Percentiles rank a stretch among this genome's conserved stretches.
Conservation (phyloP, 2,113 vertebrate species). For the Malurus melanocephalus region DNA sequence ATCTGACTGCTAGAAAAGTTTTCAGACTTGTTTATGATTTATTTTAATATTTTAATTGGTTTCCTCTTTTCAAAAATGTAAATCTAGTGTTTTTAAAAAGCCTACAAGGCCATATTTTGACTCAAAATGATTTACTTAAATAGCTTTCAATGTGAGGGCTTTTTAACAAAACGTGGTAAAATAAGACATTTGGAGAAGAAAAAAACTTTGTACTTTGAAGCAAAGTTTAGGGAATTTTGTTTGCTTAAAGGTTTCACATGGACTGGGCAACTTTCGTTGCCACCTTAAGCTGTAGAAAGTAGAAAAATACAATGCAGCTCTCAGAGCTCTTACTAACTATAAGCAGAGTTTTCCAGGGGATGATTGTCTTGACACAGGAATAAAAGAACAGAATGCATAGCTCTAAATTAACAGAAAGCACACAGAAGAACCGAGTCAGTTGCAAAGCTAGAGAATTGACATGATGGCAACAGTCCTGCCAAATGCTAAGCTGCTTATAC, state of each 20-base stretch:
- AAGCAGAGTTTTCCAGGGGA: background rate
- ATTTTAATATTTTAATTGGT: background rate
- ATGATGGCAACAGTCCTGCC: background rate
- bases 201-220: background rate
- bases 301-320: background rate
- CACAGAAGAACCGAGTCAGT: background rate
- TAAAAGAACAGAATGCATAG: background rate
- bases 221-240: background rate
- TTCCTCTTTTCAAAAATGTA: background rate
- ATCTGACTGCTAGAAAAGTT: background rate
- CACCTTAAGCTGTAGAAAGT: background rate
- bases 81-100: background rate
- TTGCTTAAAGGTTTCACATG: background rate
- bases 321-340: background rate
- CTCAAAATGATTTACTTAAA: background rate
- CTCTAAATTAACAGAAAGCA: background rate
- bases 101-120: background rate
- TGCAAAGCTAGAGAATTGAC: background rate
- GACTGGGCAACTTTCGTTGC: background rate
- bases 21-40: background rate
- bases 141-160: background rate
- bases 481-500: background rate
- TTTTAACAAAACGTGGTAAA: background rate
- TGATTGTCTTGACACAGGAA: background rate
- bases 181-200: background rate